Evolutionary conservation across 2,888 invertebrate species (phyloP), one percentile per base, ranked within the genome.

Genomic region (Papilio elwesi): DNA sequence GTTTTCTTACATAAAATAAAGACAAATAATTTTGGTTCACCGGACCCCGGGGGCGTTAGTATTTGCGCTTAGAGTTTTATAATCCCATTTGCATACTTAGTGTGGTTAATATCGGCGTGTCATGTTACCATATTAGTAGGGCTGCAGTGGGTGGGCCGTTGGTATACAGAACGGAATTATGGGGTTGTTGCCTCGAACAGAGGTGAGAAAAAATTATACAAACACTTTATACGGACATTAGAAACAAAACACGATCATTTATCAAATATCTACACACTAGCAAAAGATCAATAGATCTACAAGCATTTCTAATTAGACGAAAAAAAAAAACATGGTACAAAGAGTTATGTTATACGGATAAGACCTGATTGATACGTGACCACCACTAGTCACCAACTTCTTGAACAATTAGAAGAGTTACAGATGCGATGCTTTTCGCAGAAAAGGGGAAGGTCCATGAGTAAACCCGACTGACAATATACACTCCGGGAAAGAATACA

Each of bases 111-210:
- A 38, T 63, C 13, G 62, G 16, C 26, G 62, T 69, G 52, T 69
- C 69, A 69, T 62, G 51, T 15, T 62, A 43, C 69, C 63, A 69
- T 52, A 52, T 69, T 51, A 63, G 69, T 52, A 13, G 43, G 51
- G 69, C 51, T 16, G 26, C 11, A 5, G 69, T 69, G 69, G 69
- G 69, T 48, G 62, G 16, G 16, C 36, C 38, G 10, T 15, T 43
- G 16, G 13, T 62, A 48, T n/a, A 15, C 10, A 48, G 16, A 66
- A 9, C 1, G 43, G 51, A n/a, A 10, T 69, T 63, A 69, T 69
- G 52, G 63, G 62, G 63, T 62, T 69, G 47, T 62, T 69, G 62
- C 62, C 59, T 38, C 38, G 43, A 62, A 2, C 38, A 0, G 15
- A 52, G n/a, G n/a, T 15, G 52, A 55, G 59, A 59, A 38, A 5